phyloP scores from a whole-genome alignment of 2,113 vertebrate species.

The Pteropus alecto region DNA sequence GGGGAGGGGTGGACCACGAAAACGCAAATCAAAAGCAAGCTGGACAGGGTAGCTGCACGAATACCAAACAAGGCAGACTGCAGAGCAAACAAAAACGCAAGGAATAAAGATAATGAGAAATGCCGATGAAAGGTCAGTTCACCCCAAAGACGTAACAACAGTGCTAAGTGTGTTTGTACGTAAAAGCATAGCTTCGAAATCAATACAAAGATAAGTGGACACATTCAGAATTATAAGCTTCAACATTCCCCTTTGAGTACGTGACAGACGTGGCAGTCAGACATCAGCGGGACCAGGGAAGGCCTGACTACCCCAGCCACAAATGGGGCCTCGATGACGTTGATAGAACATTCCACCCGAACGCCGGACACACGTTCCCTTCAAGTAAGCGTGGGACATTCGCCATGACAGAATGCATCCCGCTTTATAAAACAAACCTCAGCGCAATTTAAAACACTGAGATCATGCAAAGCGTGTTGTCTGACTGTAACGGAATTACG shows the following conservation, averaged over 20 bases:
- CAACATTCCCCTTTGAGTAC: fast-evolving
- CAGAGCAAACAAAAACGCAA: not conserved
- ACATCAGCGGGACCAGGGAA: fast-evolving
- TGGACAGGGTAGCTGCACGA: fast-evolving
- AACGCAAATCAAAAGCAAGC: not conserved
- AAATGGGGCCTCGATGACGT: fast-evolving
- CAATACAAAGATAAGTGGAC: too few species aligned
- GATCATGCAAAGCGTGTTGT: fast-evolving
- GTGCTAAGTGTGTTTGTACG: not conserved
- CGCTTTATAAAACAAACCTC: not conserved
- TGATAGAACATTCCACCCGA: fast-evolving
- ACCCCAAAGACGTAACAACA: too few species aligned
- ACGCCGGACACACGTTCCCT: fast-evolving
- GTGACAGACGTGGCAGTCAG: fast-evolving
- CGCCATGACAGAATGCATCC: fast-evolving
- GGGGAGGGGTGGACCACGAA: fast-evolving
- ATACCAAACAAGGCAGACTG: not conserved
- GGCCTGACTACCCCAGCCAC: fast-evolving
- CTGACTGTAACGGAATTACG: fast-evolving
- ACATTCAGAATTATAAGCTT: fast-evolving
- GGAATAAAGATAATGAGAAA: not conserved
- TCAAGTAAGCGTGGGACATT: fast-evolving
- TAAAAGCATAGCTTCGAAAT: not conserved
- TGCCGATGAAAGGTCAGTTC: too few species aligned
- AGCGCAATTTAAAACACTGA: fast-evolving